phyloP scores from a whole-genome alignment of 2,888 invertebrate species.

The Dusona sp. region DNA sequence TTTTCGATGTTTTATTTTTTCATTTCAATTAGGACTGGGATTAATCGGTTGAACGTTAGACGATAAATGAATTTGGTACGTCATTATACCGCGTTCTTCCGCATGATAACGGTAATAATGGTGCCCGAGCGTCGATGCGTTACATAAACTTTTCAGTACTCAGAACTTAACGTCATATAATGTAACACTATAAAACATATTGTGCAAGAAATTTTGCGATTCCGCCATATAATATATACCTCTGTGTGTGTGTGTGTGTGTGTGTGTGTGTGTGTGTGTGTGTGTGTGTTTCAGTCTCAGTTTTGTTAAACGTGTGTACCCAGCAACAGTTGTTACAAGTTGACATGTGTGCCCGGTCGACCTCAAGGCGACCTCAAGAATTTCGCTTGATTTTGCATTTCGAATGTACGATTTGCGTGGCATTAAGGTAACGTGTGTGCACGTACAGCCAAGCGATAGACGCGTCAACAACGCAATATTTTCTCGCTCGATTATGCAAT shows the following conservation, averaged over 20 bases:
- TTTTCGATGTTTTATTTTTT: no score
- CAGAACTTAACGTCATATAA: constrained; percentile 5
- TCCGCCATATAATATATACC: not conserved
- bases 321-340: constrained; percentile 19
- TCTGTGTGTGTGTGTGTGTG: no score
- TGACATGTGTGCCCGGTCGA: constrained; percentile 37
- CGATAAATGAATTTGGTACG: no score
- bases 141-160: not conserved
- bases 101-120: no score
- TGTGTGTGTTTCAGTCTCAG: not conserved
- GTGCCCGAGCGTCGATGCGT: not conserved
- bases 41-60: no score
- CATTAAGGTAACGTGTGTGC: constrained; percentile 29
- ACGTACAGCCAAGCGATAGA: constrained; percentile 21
- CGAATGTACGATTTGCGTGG: constrained; percentile 39
- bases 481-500: constrained; percentile 68
- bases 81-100: no score
- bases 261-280: not conserved
- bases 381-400: constrained; percentile 57
- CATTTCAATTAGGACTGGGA: no score
- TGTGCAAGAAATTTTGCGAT: constrained; percentile 40
- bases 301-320: not conserved
- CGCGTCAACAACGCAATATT: constrained; percentile 62
- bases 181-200: constrained; percentile 40
- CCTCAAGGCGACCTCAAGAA: constrained; percentile 66